These are phyloP conservation scores for Tenrec ecaudatus DNA, from an alignment of 2,113 vertebrate species.

Conservation along the genomic window DNA sequence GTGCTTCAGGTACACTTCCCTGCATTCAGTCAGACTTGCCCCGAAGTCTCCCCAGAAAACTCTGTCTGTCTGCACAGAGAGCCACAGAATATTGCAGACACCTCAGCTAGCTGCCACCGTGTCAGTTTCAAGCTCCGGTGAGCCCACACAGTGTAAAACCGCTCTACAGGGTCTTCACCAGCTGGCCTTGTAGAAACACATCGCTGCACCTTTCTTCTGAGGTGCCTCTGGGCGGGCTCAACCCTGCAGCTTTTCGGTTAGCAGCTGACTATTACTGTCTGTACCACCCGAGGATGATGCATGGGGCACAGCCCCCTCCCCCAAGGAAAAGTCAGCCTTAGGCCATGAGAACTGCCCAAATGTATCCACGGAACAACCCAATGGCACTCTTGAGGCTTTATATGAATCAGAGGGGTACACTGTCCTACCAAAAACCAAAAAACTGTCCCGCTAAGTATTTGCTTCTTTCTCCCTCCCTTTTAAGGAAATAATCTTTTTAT, in stretches of 20 bases:
- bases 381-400: not conserved
- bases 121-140: not conserved
- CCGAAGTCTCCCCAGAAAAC: not conserved
- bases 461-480: not conserved
- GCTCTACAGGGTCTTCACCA: not conserved
- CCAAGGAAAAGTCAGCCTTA: slow-evolving; percentile 9
- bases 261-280: not conserved
- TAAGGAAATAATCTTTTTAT: no score
- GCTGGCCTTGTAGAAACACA: not conserved
- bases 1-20: not conserved
- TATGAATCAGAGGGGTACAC: not conserved
- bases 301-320: not conserved
- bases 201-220: not conserved
- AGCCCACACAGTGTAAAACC: not conserved
- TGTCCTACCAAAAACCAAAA: no score
- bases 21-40: not conserved
- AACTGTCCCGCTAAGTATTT: not conserved
- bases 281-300: not conserved
- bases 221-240: not conserved
- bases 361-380: not conserved
- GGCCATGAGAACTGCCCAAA: not conserved
- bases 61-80: not conserved
- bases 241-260: not conserved
- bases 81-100: not conserved
- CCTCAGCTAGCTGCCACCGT: not conserved